A percentile compares a stretch with the other conserved stretches of the same genome.
phyloP scores from a whole-genome alignment of 2,797 vertebrate species.

The Myripristis jacobus region DNA sequence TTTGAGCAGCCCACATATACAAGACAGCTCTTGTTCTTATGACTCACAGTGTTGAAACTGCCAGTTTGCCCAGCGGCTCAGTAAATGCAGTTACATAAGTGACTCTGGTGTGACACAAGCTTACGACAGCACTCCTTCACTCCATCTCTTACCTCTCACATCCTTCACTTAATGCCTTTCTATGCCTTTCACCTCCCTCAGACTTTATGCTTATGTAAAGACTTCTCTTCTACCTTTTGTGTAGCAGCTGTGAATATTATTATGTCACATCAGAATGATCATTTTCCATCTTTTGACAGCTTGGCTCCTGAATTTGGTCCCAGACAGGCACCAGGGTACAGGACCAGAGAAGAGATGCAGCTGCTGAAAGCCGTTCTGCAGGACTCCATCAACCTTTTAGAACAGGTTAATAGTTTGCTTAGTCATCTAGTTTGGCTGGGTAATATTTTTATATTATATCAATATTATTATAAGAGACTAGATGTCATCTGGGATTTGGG shows the following conservation, averaged over 20 bases:
- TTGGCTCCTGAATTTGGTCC: conserved; percentile 79
- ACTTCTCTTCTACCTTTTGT: conserved; percentile 1
- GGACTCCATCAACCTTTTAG: conserved; percentile 93
- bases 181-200: too few species aligned
- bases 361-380: conserved; percentile 89
- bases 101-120: background rate
- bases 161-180: background rate
- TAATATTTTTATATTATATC: too few species aligned
- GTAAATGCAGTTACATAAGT: conserved; percentile 41
- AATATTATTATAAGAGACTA: too few species aligned
- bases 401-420: conserved; percentile 84
- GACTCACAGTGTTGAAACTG: conserved; percentile 40
- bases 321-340: conserved; percentile 72
- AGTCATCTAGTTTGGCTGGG: too few species aligned
- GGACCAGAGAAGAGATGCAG: conserved; percentile 78
- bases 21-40: conserved; percentile 35
- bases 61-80: background rate
- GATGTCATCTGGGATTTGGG: too few species aligned
- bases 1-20: conserved; percentile 35
- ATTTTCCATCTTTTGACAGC: conserved; percentile 73
- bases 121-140: conserved; percentile 10
- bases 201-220: background rate
- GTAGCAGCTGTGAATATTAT: background rate
- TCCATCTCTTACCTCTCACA: background rate
- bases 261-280: background rate